Evolutionary conservation across 2,113 vertebrate species (phyloP), one percentile per base, ranked within the genome.

Genomic region (Eudyptes chrysolophus): DNA sequence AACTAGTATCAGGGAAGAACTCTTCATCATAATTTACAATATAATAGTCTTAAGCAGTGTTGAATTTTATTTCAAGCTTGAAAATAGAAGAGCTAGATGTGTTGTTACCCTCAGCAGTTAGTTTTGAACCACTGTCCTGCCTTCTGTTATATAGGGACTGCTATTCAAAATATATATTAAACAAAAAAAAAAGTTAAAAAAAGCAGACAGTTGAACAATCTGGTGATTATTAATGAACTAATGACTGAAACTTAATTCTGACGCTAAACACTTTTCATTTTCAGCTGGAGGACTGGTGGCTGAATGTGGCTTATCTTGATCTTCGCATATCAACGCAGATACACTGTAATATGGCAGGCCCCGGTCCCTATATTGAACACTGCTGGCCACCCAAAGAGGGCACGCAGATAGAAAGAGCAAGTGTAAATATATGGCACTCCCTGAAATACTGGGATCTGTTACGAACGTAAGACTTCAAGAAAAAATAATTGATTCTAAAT

Each of bases 201-300:
- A 38, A 32, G 11, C 15, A 71, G 34, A 5, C 13, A 40, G 6
- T 64, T 88, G 29, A 61, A 34, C 14, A 57, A 13, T 82, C 25
- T 42, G 4, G 8, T 76, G 34, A 46, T 90, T 89, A 52, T 49
- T 89, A 80, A 77, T 64, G 18, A 92, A 27, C 32, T 64, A 46
- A 32, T 68, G 27, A 34, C 62, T 84, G 58, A 38, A 62, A 30
- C 8, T 61, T 40, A 85, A 40, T 89, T 92, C 54, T 95, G 36
- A 95, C 30, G 5, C 55, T 87, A 34, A 83, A 49, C 7, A 16
- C 72, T 96, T 69, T 95, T 95, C 68, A 13, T 94, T 98, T 98
- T 70, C 94, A 99, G 99, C 98, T 99, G 97, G 99, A 99, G 93
- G 99, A 99, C 20, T 99, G 99, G 99, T 99, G 99, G 99, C 98